Evolutionary conservation across 2,888 invertebrate genomes (phyloP), one percentile per base, ranked within the genome.

Genomic region (Drosophila ezoana): DNA sequence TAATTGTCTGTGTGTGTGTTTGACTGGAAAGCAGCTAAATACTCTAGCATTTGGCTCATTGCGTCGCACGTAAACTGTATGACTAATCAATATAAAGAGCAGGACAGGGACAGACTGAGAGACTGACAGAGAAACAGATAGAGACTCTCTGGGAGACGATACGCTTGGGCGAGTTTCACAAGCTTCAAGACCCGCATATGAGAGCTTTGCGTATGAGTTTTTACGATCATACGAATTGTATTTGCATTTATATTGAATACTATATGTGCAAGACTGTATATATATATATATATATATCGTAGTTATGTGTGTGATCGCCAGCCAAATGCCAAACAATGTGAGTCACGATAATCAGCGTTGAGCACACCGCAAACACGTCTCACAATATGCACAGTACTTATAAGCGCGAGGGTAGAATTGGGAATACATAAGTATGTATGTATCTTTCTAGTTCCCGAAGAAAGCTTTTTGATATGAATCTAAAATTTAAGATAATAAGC

Each of bases 301-400:
- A 76, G 82, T 72, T 68, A 65, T 63, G 58, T 61, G 66, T 77
- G 64, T 59, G 81, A 79, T 81, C 80, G 72, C 62, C 35, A 54
- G 76, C 73, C 28, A 90, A 86, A 87, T 89, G 71, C 85, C 84
- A 84, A 82, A 76, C 77, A 72, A 80, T 79, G 76, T 89, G 89
- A 89, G 87, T 89, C 90, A 90, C 90, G 87, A 82, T 79, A 82
- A 79, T 86, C 76, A 83, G 60, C 73, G 62, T 57, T 71, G 68
- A 72, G 60, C 87, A 59, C 69, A 86, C 81, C 69, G 73, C 78
- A 84, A 82, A 87, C 81, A 85, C 87, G 87, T 87, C 64, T 77
- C 64, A 13, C 60, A 35, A 66, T 51, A 65, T 60, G 48, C 48
- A 69, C 47, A 59, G 43, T 32, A 61, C 56, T 54, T 52, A 44